Conservation (phyloP, 2,888 invertebrate species). For the Cyclophora punctaria region DNA sequence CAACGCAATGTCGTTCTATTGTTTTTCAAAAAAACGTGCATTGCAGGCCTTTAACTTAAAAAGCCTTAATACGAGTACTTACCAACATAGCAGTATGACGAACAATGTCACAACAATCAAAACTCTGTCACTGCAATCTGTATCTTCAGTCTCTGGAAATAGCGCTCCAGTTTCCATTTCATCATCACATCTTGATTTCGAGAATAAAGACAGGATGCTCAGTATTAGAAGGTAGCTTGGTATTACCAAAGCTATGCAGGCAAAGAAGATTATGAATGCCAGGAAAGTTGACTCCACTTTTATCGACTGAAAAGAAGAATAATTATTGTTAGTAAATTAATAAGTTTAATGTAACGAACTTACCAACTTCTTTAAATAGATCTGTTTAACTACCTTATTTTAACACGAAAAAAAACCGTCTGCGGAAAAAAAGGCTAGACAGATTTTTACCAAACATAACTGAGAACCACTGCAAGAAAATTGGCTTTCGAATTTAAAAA, state of each 20-base stretch:
- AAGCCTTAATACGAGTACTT: conserved; percentile 28
- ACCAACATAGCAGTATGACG: conserved; percentile 61
- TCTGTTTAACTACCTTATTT: not conserved
- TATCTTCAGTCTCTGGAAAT: conserved; percentile 49
- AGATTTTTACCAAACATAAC: too few relatives aligned
- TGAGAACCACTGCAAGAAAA: too few relatives aligned
- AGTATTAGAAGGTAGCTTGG: conserved; percentile 70
- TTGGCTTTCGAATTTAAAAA: too few relatives aligned
- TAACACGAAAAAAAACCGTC: too few relatives aligned
- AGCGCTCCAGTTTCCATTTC: conserved; percentile 58
- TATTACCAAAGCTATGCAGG: conserved; percentile 78
- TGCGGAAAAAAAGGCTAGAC: too few relatives aligned
- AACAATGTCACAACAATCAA: conserved; percentile 52
- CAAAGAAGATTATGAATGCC: conserved; percentile 76
- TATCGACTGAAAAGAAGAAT: conserved; percentile 73
- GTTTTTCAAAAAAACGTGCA: too few relatives aligned
- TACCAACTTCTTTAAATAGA: not conserved
- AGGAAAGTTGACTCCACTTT: conserved; percentile 82
- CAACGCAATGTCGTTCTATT: too few relatives aligned
- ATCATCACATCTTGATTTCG: conserved; percentile 49
- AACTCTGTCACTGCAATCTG: conserved; percentile 57
- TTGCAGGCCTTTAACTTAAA: too few relatives aligned
- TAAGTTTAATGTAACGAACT: not conserved
- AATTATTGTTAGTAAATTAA: not conserved
- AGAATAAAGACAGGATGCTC: conserved; percentile 72